These are phyloP conservation scores for Petrophora chlorosata DNA, from an alignment of 2,888 invertebrate species.

Conservation along the genomic window DNA sequence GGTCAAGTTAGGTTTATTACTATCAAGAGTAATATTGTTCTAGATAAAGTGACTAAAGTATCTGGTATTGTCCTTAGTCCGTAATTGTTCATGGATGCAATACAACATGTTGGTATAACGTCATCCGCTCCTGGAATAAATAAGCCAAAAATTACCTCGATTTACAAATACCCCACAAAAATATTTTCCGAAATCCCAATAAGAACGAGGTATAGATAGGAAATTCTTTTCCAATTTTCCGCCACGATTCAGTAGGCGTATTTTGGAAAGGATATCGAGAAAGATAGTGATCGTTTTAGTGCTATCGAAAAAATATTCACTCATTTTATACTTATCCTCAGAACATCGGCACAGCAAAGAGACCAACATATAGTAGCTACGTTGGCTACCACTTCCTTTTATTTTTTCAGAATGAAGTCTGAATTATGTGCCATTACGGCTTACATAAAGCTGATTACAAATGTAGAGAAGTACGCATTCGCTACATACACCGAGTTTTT, in stretches of 20 bases:
- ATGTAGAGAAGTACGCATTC: no score
- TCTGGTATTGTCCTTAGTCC: no score
- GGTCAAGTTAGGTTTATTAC: no score
- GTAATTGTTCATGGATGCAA: no score
- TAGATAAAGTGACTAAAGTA: no score
- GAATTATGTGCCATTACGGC: no score
- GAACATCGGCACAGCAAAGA: background rate
- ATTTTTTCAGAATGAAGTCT: background rate
- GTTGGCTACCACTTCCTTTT: background rate
- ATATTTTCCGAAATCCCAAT: conserved; percentile 19
- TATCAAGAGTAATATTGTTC: no score
- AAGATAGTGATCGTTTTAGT: conserved; percentile 22
- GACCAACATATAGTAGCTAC: background rate
- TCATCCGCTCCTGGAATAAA: no score
- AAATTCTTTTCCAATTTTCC: conserved; percentile 25
- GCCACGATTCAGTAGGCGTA: conserved; percentile 15
- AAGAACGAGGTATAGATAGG: conserved; percentile 24
- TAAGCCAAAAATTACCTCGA: conserved; percentile 18
- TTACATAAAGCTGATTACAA: no score
- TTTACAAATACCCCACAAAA: conserved; percentile 16
- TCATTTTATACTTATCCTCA: conserved; percentile 1
- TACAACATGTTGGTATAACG: no score
- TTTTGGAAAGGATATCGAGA: conserved; percentile 23
- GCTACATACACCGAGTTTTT: no score
- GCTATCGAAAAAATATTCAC: conserved; percentile 6